Base-by-base conservation (phyloP, 1,140 invertebrate genomes). In the Pseudoatta argentina region DNA sequence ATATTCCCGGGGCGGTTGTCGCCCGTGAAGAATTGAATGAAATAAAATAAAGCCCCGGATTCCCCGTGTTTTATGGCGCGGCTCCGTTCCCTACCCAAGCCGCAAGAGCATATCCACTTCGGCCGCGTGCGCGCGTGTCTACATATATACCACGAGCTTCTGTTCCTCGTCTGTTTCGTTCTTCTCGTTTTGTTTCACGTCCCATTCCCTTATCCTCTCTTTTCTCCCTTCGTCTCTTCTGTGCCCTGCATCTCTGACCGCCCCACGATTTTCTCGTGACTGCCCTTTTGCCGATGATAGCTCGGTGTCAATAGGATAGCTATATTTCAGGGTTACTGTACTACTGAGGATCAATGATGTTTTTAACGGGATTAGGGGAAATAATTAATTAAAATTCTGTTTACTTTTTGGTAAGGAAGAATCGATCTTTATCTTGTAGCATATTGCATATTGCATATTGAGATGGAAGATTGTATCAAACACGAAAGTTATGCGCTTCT, bases 21-120 rank as follows among this genome's bases (percentile, higher is more conserved):
- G 92, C 86, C 89, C 81, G 92, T 94, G 92, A 94, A 94, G 92
- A 93, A 94, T 94, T 93, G 92, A 94, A 94, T 93, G 92, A 92
- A 93, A 94, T 94, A 93, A 94, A 94, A 94, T 94, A 94, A 94
- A 93, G 87, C 86, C 79, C 86, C 89, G 88, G 89, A 89, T 93
- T 91, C 88, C 34, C 73, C 59, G 88, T 91, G 91, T 86, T 89
- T 91, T 91, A 91, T 90, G 89, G 89, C 57, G 55, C 59, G 69
- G 77, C 69, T 89, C 66, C 72, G 8, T 44, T 59, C 83, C 53
- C 91, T 91, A 92, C 86, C 86, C 78, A 86, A 57, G 90, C 93
- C 93, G 91, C 91, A 93, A 55, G 39, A 73, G 88, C 93, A 93
- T 93, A 93, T 91, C 87, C 93, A 94, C 93, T 91, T 92, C 18